Conservation (phyloP, 1,140 invertebrate species). For the Bombus terrestris region DNA sequence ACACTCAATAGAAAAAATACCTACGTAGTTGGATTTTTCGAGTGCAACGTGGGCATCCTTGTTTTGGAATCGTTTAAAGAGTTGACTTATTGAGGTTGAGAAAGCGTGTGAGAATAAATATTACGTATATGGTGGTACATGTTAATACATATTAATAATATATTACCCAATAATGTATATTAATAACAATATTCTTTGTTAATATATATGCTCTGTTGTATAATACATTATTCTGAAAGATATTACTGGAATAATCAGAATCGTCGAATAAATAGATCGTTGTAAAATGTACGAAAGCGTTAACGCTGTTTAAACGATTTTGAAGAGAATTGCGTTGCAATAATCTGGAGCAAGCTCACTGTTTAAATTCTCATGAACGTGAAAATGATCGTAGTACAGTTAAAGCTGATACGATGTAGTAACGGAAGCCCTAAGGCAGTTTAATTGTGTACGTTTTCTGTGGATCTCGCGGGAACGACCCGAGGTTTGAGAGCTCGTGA, state of each 20-base stretch:
- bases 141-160: too few species aligned
- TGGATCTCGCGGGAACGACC: slow-evolving; percentile 36
- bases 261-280: background rate
- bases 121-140: too few species aligned
- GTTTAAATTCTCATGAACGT: slow-evolving; percentile 10
- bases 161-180: too few species aligned
- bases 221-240: background rate
- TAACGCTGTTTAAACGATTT: background rate
- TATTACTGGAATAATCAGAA: background rate
- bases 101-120: too few species aligned
- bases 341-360: background rate
- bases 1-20: background rate
- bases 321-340: background rate
- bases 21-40: background rate
- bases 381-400: slow-evolving; percentile 9
- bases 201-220: too few species aligned
- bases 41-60: background rate
- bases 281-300: background rate
- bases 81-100: background rate
- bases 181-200: background rate
- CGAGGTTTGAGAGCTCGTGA: slow-evolving; percentile 39
- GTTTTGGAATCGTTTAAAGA: too few species aligned
- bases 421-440: slow-evolving; percentile 36
- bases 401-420: slow-evolving; percentile 8
- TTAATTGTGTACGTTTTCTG: slow-evolving; percentile 60